A percentile compares a stretch with the other conserved stretches of the same genome.
These are phyloP conservation scores for Cosmopolites sordidus DNA, from an alignment of 2,888 invertebrate genomes.

Conservation along the genomic window DNA sequence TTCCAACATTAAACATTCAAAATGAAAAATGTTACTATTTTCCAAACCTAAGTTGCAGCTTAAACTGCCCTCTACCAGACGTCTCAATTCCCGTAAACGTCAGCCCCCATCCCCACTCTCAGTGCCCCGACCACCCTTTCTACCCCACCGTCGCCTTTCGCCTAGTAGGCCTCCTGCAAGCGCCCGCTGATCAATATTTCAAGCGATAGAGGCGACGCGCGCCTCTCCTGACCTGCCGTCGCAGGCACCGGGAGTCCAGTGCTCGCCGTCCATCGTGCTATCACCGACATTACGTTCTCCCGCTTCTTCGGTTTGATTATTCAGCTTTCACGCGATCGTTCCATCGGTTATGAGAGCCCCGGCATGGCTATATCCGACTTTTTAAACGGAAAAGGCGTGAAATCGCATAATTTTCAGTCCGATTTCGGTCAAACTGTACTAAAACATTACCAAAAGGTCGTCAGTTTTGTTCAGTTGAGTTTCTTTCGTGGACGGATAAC, in stretches of 20 bases:
- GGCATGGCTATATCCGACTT: too few species aligned
- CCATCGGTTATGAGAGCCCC: too few species aligned
- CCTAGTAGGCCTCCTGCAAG: background rate
- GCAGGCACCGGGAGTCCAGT: conserved; percentile 21
- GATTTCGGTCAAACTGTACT: background rate
- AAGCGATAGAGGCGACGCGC: conserved; percentile 14
- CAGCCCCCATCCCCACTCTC: background rate
- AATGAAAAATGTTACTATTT: too few species aligned
- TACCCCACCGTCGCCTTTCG: background rate
- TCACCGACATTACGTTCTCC: background rate
- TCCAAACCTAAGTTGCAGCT: too few species aligned
- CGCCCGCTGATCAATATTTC: conserved; percentile 24
- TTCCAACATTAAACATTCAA: too few species aligned
- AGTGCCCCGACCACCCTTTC: conserved; percentile 8
- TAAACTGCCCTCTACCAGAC: background rate
- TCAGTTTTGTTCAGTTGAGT: conserved; percentile 3
- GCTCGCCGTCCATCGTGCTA: conserved; percentile 12
- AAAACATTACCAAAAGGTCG: background rate
- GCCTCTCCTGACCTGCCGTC: conserved; percentile 15
- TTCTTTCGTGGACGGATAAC: background rate
- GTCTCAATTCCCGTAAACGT: background rate
- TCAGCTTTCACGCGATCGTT: too few species aligned
- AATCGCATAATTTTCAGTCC: conserved; percentile 19
- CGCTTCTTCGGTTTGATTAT: too few species aligned
- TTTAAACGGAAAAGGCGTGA: conserved; percentile 3